Evolutionary conservation across 2,888 invertebrate species (phyloP), one percentile per base, ranked within the genome.

Genomic region (Diarsia dahlii): DNA sequence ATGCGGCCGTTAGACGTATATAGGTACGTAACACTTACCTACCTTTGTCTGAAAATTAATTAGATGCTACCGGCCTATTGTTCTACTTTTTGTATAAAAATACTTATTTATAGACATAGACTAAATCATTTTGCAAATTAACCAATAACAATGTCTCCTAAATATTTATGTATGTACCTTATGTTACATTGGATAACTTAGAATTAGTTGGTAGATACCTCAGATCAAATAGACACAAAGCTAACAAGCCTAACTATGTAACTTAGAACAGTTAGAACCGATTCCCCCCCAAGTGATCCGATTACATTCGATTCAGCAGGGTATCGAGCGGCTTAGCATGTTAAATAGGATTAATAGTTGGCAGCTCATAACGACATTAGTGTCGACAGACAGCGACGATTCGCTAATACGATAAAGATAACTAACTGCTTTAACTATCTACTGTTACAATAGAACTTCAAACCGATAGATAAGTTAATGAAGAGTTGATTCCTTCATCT

Each of bases 271-370:
- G 28, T 69, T 62, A 5, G 9, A 60, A 74, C 34, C 45, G 50
- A 71, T 28, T 65, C 68, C 56, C 28, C 20, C 72, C 12, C 39
- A 71, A 80, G 50, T 80, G 69, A 81, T 54, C 77, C 72, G 66
- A 72, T 82, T 80, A 78, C 54, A 52, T 66, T 50, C 56, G 65
- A 80, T 72, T 68, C 58, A 76, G 70, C 60, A 56, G 58, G 50
- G 52, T 45, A 70, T n/a, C 58, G 48, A 52, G 45, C 54, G 73
- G 68, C 66, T 85, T 78, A 75, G 69, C 73, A 73, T 74, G 68
- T 74, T 71, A 80, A 85, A 87, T 87, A 72, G 81, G 86, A 85
- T 86, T 85, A 86, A 75, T 72, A 76, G 73, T 78, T 68, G 9
- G 66, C 63, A 77, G 68, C 64, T 74, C 76, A 77, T 82, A 80